Evolutionary conservation across 2,888 invertebrate genomes (phyloP), one percentile per base, ranked within the genome.

Genomic region (Drosophila glabriapex): DNA sequence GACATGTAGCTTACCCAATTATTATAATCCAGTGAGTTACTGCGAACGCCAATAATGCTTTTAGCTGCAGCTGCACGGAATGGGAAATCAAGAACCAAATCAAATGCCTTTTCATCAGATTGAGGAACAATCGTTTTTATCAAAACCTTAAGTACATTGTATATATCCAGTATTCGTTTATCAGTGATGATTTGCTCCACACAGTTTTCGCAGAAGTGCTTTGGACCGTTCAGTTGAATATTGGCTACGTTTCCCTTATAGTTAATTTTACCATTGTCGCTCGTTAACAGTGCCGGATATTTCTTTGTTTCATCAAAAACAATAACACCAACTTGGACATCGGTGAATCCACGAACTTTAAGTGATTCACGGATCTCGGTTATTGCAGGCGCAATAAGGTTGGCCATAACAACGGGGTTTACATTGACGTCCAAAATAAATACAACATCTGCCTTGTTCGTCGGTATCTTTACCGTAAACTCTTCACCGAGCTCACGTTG

Each of bases 391-490:
- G 91, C 85, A 19, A 93, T 77, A 3, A 93, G 79, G 59, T 91
- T 90, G 37, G 94, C 94, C 81, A 94, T 85, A 0, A 94, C 94
- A 16, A 93, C 93, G 3, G 91, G 80, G 1, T 60, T 77, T 1
- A 89, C 78, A 37, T 82, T 90, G 2, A 92, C 54, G 85, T 98
- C 98, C 14, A 98, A 95, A 1, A 96, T 94, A 65, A 98, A 94
- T 0, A 98, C 94, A 67, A 98, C 94, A 90, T 98, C 98, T 2
- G 97, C 98, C 76, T 97, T 95, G 74, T 96, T 96, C 74, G 94
- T 95, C 0, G 97, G 97, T 33, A 95, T 91, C 84, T 96, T 96
- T 0, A 96, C 94, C 61, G 95, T 95, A 91, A 96, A 96, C 25
- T 92, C 94, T 19, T 96, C 96, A 0, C 95, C 96, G 0, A 96